Evolutionary conservation across 2,797 vertebrate genomes (phyloP).

Genomic region (Odontamblyopus rebecca): DNA sequence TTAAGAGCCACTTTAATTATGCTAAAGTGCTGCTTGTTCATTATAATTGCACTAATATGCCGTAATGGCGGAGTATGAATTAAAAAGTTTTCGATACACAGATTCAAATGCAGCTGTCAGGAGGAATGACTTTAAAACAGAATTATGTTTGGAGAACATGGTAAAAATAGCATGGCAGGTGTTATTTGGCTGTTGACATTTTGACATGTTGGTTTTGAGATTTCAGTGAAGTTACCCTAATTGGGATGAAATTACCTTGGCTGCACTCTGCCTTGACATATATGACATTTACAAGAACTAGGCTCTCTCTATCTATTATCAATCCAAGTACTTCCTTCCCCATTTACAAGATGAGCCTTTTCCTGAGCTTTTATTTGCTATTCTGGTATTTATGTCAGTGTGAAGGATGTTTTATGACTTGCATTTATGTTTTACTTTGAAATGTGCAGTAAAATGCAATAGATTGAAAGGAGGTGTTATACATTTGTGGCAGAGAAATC

Average conservation of each 20-base stretch:
- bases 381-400: slow-evolving; percentile 6
- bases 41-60: not conserved
- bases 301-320: not conserved
- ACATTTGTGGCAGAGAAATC: slow-evolving; percentile 12
- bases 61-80: not conserved
- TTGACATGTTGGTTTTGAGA: slow-evolving; percentile 11
- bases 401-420: slow-evolving; percentile 7
- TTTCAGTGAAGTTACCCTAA: not conserved
- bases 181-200: slow-evolving; percentile 8
- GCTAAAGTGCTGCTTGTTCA: not conserved
- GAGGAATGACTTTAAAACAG: not conserved
- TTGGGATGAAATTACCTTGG: slow-evolving; percentile 1
- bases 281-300: slow-evolving; percentile 4
- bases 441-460: slow-evolving; percentile 2
- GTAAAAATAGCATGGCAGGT: not conserved
- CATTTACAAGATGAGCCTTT: not conserved
- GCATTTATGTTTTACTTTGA: slow-evolving; percentile 14
- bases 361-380: not conserved
- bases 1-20: not conserved
- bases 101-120: not conserved
- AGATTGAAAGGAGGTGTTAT: slow-evolving; percentile 5
- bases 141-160: not conserved
- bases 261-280: not conserved
- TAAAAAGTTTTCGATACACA: not conserved
- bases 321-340: not conserved